Evolutionary conservation across 2,113 vertebrate species (phyloP).

Genomic region (Hyaena hyaena): DNA sequence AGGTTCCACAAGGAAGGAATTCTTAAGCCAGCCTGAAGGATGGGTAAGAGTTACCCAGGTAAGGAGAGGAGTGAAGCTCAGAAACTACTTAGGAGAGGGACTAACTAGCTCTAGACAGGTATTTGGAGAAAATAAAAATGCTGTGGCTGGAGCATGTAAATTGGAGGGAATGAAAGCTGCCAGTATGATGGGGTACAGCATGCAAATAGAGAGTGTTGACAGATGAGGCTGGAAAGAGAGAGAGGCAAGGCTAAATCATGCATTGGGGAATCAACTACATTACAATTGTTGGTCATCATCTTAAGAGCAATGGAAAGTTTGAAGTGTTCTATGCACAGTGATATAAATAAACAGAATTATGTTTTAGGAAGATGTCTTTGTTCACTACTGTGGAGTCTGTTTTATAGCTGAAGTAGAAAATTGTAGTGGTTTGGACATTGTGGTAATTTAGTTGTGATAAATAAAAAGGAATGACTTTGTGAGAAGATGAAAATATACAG

Average conservation of each 20-base stretch:
- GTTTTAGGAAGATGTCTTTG: not conserved
- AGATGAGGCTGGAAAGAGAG: not conserved
- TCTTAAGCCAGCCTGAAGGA: not conserved
- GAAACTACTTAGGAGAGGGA: not conserved
- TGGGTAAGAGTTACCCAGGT: not conserved
- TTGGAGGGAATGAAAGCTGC: not conserved
- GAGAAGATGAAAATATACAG: not conserved
- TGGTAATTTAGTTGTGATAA: not conserved
- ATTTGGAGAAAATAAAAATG: not conserved
- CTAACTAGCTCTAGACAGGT: not conserved
- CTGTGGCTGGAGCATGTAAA: not conserved
- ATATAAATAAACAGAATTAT: not conserved
- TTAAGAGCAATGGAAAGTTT: not conserved
- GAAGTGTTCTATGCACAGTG: not conserved
- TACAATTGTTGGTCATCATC: not conserved
- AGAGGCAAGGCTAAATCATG: not conserved
- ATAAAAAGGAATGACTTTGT: not conserved
- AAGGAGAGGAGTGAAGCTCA: not conserved
- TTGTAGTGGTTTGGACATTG: not conserved
- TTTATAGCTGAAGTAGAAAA: not conserved
- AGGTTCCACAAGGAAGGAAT: not conserved
- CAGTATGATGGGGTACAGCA: not conserved
- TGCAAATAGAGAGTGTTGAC: not conserved
- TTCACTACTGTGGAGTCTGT: not conserved
- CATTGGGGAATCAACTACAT: not conserved